Conservation (phyloP, 2,113 vertebrate species). For the Notarius quadriscutis region DNA sequence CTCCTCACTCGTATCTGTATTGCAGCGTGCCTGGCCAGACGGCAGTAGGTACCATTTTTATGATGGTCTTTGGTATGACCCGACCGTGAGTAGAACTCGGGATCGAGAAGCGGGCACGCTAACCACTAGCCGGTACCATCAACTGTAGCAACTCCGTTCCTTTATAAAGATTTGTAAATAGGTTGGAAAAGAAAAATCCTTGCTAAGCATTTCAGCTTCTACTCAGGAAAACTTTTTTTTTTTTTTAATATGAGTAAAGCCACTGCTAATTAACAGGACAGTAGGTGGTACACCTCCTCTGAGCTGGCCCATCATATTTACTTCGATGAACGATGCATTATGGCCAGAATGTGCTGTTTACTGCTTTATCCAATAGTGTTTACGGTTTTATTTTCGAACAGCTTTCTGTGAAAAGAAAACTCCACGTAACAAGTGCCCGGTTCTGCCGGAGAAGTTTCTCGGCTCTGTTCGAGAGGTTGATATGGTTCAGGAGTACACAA, state of each 20-base stretch:
- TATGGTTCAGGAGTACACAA: background rate
- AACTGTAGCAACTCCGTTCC: background rate
- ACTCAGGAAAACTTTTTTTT: background rate
- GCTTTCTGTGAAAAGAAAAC: background rate
- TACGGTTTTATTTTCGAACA: background rate
- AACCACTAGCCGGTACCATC: too few species aligned
- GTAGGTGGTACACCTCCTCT: background rate
- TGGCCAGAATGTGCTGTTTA: constrained; percentile 4
- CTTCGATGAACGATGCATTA: background rate
- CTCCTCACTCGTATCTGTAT: too few species aligned
- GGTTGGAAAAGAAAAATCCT: background rate
- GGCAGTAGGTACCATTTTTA: too few species aligned
- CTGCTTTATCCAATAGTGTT: constrained; percentile 14
- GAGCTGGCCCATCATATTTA: constrained; percentile 7
- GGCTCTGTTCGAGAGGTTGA: constrained; percentile 25
- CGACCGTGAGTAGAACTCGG: too few species aligned
- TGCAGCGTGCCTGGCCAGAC: too few species aligned
- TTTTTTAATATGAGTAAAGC: background rate
- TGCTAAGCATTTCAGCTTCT: background rate
- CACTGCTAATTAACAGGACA: background rate
- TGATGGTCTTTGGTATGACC: too few species aligned
- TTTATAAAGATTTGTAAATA: background rate
- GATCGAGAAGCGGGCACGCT: too few species aligned
- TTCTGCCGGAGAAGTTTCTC: constrained; percentile 20
- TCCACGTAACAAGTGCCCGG: background rate